phyloP scores from a whole-genome alignment of 1,140 invertebrate species.

The Pogonognathellus flavescens region DNA sequence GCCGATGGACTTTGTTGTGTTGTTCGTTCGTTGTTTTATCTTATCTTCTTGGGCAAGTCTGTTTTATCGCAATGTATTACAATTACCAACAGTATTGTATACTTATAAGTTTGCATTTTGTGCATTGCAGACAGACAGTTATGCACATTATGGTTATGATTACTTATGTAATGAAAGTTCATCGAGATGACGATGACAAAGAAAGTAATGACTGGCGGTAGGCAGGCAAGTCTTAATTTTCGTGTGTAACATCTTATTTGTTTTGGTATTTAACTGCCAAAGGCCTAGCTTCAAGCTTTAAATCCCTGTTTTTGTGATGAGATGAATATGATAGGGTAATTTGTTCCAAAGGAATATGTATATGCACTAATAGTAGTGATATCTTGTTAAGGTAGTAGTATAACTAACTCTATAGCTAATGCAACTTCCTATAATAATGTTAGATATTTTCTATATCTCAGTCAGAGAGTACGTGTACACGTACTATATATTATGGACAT shows the following conservation, averaged over 20 bases:
- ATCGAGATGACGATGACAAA: constrained; percentile 22
- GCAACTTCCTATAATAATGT: too few species aligned
- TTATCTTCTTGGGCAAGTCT: constrained; percentile 39
- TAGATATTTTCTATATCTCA: too few species aligned
- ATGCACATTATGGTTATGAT: constrained; percentile 35
- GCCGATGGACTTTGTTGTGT: neutral
- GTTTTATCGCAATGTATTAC: constrained; percentile 21
- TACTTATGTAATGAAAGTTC: constrained; percentile 37
- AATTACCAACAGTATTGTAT: neutral
- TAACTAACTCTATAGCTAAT: neutral
- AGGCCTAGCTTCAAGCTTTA: constrained; percentile 22
- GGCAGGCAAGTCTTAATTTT: constrained; percentile 36
- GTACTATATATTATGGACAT: neutral
- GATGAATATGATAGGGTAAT: neutral
- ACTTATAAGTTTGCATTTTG: neutral
- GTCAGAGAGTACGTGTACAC: neutral
- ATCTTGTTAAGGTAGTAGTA: neutral
- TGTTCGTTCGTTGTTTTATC: constrained; percentile 1
- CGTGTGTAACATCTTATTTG: constrained; percentile 55
- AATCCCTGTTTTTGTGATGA: neutral
- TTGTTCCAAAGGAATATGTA: too few species aligned
- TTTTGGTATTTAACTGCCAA: constrained; percentile 59
- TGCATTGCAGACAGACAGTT: neutral
- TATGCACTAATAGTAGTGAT: neutral
- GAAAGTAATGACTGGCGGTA: constrained; percentile 43